A percentile compares a stretch with the other conserved stretches of the same genome.
Conservation (phyloP, 53 echinoderm and acorn worm species). For the Pentamera pediparva region DNA sequence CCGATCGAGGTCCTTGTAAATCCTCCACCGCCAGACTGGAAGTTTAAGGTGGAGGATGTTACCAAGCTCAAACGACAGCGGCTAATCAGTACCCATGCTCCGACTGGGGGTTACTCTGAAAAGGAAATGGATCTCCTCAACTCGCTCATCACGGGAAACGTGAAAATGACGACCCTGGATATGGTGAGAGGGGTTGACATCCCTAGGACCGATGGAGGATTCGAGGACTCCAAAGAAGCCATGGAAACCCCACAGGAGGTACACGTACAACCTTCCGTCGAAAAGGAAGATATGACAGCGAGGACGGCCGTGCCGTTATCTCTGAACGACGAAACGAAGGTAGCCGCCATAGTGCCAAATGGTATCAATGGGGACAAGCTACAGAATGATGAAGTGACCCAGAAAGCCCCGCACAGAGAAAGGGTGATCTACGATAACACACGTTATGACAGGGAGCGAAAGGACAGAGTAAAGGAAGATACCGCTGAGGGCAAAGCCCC, state of each 20-base stretch:
- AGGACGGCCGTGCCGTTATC: no score
- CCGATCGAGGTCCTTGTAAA: conserved; percentile 61
- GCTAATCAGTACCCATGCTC: conserved; percentile 4
- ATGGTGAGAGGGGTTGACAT: not conserved
- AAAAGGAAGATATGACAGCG: not conserved
- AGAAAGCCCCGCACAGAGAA: no score
- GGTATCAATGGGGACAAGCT: no score
- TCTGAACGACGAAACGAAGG: no score
- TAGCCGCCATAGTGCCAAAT: no score
- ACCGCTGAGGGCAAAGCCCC: no score
- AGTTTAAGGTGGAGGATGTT: conserved; percentile 46
- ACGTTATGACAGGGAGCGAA: no score
- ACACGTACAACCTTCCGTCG: no score
- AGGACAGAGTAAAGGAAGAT: no score
- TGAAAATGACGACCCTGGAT: conserved; percentile 6
- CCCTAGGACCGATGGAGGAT: not conserved
- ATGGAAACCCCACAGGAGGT: not conserved
- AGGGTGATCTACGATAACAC: no score
- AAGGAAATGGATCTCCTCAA: conserved; percentile 17
- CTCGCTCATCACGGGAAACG: conserved; percentile 5
- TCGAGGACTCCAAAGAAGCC: not conserved
- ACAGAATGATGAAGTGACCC: no score
- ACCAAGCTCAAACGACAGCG: not conserved
- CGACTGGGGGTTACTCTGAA: conserved; percentile 6
- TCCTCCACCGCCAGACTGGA: conserved; percentile 63